Evolutionary conservation across 2,888 invertebrate species (phyloP), one percentile per base, ranked within the genome.

Genomic region (Linyphia triangularis): DNA sequence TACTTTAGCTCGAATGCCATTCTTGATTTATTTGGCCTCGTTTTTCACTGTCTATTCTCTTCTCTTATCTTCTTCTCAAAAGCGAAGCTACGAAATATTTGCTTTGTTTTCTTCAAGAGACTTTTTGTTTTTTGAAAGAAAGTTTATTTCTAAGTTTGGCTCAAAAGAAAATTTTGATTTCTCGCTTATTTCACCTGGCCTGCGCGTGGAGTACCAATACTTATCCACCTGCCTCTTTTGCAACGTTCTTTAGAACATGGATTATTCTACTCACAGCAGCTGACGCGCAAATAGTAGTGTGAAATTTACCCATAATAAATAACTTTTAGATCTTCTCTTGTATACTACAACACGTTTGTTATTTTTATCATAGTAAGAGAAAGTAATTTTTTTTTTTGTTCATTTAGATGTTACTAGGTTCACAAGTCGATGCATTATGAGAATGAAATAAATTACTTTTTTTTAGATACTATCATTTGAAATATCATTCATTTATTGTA

Each of bases 31-130:
- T 77, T 77, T 77, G 61, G 22, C 40, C 61, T 40, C 77, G 61
- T 77, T 77, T 63, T 77, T 77, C 77, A 77, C 37, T 40, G 77
- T 77, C 77, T 77, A 61, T 63, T 77, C 61, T 77, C 26, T 51
- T 33, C 61, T 33, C 77, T 59, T 77, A 77, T 77, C 77, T 77
- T 37, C 61, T 63, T 61, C 61, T 61, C 61, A 77, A 77, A 37
- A 28, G 51, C 72, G 51, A 9, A 51, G 57, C 30, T 43, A 24
- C 63, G 37, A 26, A 77, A 77, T 40, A 61, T 59, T 77, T 59
- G 51, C 37, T 79, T 79, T 69, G 69, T 28, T 69, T 81, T 33
- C 33, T 30, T 22, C 9, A 28, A 22, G 59, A 2, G 7, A 33
- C 22, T 69, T 69, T 69, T 57, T 81, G 28, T 65, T 33, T 43